Evolutionary conservation across 2,888 invertebrate species (phyloP), one percentile per base, ranked within the genome.

Genomic region (Pycnomerus fuliginosus): DNA sequence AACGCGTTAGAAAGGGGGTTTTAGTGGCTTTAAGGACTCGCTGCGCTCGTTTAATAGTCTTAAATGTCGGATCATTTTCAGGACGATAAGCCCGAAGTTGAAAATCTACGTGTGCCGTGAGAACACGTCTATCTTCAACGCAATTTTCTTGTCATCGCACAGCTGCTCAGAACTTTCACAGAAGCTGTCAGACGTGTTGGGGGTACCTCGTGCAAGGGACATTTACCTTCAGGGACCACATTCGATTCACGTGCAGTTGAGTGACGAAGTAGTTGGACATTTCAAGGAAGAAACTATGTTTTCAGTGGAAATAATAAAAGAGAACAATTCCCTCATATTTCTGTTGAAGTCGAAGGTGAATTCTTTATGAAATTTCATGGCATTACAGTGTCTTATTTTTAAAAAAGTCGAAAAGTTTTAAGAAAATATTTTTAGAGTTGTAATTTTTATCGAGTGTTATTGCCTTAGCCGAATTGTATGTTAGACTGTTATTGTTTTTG

Each of bases 221-320:
- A 79, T 93, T 4, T 83, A 85, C 52, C 78, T 91, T 32, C 84
- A 83, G 57, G 94, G 93, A 0, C 93, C 94, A 0, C 84, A 85
- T 56, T 87, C 87, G 10, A 88, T 94, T 3, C 85, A 87, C 56
- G 85, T 95, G 0, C 78, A 87, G 22, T 78, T 95, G 14, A 90
- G 86, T 20, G 90, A 93, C 68, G 92, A 93, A 59, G 81, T 93
- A 34, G 82, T 94, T 10, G 81, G 83, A 16, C 89, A 92, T 68
- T 79, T 93, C 56, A 85, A 85, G 50, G 89, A 93, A 68, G 84
- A 87, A 61, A 80, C 85, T 50, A 80, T 85, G 71, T 88, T 83
- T 68, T 71, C 78, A 42, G 72, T 87, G 44, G 83, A 85, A 67
- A 72, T 65, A 14, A 65, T 74, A 55, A 71, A 73, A 64, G 69